Evolutionary conservation across 2,888 invertebrate species (phyloP), one percentile per base, ranked within the genome.

Genomic region (Masnerella sp.): DNA sequence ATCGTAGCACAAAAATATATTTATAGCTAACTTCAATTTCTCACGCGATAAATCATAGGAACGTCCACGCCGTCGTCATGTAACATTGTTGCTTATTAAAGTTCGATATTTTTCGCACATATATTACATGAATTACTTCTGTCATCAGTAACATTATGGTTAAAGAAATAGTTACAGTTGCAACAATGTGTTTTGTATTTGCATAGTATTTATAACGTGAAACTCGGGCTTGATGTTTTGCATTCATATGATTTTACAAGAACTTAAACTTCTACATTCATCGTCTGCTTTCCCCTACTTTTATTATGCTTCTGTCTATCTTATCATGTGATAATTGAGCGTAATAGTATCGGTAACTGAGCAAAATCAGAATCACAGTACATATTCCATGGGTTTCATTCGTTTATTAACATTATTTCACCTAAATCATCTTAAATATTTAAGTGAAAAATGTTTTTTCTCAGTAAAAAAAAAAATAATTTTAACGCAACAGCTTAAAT

Each of bases 331-430:
- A 43, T 72, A 76, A 78, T 79, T 80, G 79, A 82, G 80, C 78
- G 77, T 79, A 79, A 79, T 58, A 76, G 64, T 58, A 58, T 58
- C 28, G 32, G 34, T 79, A 81, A 82, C 78, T 80, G 81, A 82
- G 81, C 79, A 78, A 79, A 80, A 79, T 65, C 62, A 56, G 69
- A 81, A 82, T 83, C 80, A 82, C 80, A 82, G 79, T 78, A 79
- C 32, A 70, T 71, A 71, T 79, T 76, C 65, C 59, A 59, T 34
- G 17, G 20, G 17, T 65, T 40, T 30, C 28, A n/a, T 43, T 22
- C n/a, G 32, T 32, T 32, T 9, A 32, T n/a, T 32, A 32, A 8
- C n/a, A 8, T 3, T 9, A n/a, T 32, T 32, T 5, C n/a, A 3
- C n/a, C n/a, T 32, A 5, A 32, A 20, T 20, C 5, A 12, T 20